Conservation (phyloP, 2,888 invertebrate genomes). For the Dyspetes luteomarginatus region DNA sequence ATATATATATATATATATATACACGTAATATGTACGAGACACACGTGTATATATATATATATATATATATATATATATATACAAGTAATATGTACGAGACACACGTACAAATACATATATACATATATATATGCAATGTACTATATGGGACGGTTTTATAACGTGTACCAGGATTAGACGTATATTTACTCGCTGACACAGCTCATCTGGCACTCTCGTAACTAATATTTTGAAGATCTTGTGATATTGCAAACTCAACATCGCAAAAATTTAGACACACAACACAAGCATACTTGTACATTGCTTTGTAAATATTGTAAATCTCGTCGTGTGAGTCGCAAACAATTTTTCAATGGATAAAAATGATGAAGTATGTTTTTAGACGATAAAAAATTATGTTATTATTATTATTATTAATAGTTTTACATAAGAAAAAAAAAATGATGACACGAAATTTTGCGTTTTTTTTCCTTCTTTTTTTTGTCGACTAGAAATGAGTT, state of each 20-base stretch:
- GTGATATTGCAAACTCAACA: constrained; percentile 35
- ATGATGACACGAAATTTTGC: too few species aligned
- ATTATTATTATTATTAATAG: too few species aligned
- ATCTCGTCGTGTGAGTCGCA: constrained; percentile 5
- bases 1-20: not conserved
- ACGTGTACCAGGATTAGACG: constrained; percentile 44
- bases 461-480: too few species aligned
- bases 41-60: not conserved
- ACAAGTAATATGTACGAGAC: too few species aligned
- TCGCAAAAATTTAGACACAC: constrained; percentile 1
- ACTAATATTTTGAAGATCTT: constrained; percentile 40
- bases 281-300: not conserved
- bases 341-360: not conserved
- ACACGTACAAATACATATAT: not conserved
- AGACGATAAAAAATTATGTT: too few species aligned
- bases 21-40: too few species aligned
- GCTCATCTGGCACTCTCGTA: not conserved
- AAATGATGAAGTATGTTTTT: too few species aligned
- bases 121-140: not conserved
- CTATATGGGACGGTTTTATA: constrained; percentile 17
- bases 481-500: too few species aligned
- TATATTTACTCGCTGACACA: constrained; percentile 39
- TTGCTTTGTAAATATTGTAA: constrained; percentile 22
- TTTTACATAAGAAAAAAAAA: too few species aligned
- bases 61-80: not conserved